Evolutionary conservation across 2,888 invertebrate genomes (phyloP), one percentile per base, ranked within the genome.

Genomic region (Amblyjoppa proteus): DNA sequence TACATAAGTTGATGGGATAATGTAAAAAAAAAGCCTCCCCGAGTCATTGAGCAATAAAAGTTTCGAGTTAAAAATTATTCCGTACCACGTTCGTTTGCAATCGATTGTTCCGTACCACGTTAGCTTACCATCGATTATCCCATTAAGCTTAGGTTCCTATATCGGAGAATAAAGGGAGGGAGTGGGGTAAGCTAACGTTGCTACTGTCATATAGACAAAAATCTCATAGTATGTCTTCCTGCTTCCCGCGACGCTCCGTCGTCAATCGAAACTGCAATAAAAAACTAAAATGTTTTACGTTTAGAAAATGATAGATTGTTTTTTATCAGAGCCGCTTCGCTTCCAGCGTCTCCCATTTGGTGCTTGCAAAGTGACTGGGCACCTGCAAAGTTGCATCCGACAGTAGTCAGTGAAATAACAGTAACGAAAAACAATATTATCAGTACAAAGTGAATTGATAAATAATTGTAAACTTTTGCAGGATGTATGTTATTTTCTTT

Each of bases 1-100:
- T 41, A 41, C 41, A 41, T 41, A 41, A 41, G 41, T 41, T 41
- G 41, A 41, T 41, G 41, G 11, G 41, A 41, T 41, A 11, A 41
- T 41, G 11, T 9, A 41, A 11, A 41, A 34, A 34, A 41, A 41
- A 11, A 2, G 41, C 41, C 41, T 58, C 25, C 11, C 11, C 11
- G 25, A 31, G 20, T 49, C 13, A 51, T 66, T 68, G 66, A 81
- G 56, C 64, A 61, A 64, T 51, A 79, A 81, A 75, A 56, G 16
- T 74, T 83, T 11, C 28, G 3, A 13, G 56, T 66, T 34, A 9
- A 73, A 78, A 66, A 83, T 74, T 41, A 28, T 28, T 28, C 25
- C 16, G 25, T 58, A 45, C 41, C 6, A 2, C 13, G 45, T 45
- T 34, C 58, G n/a, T n/a, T 9, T 34, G 20, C 1, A 38, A 31